These are phyloP conservation scores for Conistra vaccinii DNA, from an alignment of 2,888 invertebrate species.

Conservation along the genomic window DNA sequence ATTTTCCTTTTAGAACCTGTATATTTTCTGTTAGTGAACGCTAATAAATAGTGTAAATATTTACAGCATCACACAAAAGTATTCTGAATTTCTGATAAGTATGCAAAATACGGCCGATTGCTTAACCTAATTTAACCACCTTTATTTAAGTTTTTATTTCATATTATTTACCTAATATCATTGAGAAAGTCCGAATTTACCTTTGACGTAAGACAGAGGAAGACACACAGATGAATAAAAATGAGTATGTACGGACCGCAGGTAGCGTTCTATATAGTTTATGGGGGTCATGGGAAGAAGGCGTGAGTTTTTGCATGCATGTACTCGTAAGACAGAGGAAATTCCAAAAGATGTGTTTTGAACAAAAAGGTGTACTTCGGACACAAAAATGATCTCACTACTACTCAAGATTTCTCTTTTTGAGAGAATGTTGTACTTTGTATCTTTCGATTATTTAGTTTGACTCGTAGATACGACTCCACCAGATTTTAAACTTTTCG, in stretches of 20 bases:
- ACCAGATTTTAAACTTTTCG: neutral
- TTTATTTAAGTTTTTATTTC: neutral
- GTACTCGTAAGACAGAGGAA: neutral
- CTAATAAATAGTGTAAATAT: neutral
- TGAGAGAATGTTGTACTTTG: neutral
- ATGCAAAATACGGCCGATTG: neutral
- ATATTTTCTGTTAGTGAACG: neutral
- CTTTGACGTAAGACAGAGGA: no score
- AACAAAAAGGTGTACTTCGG: neutral
- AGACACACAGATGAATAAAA: no score
- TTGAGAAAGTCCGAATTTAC: neutral
- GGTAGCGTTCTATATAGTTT: neutral
- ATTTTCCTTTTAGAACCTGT: slow-evolving; percentile 5
- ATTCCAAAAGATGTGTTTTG: neutral
- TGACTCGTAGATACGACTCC: neutral
- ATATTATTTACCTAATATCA: neutral
- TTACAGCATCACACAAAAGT: neutral
- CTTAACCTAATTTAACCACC: neutral
- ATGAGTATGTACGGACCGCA: neutral
- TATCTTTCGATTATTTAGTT: no score
- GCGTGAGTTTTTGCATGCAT: no score
- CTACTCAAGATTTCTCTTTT: neutral
- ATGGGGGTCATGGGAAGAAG: neutral
- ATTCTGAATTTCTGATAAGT: neutral
- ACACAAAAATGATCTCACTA: neutral